Base-by-base conservation (phyloP, 2,888 invertebrate species). In the Nemotelus nigrinus region DNA sequence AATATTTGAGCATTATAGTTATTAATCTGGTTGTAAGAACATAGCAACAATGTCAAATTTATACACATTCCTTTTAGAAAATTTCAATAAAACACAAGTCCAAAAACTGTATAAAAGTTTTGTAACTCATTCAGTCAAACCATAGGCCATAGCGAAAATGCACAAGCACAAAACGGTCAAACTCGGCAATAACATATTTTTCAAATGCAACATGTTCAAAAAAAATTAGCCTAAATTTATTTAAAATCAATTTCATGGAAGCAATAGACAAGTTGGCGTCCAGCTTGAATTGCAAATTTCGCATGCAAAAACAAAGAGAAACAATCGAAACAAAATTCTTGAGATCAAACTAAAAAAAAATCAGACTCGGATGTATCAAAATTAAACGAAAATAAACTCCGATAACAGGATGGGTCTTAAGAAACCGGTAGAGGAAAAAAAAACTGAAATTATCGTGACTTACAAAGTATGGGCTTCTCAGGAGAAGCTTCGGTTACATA, bases 361-460 rank as follows among this genome's bases (percentile, higher is more conserved):
- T 53, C 10, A 53, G 10, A 53, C 25, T 53, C 53, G 53, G 1
- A 7, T 1, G 53, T 39, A 41, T 3, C 6, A 2, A 64, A 64
- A 64, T 1, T 43, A 64, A 68, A 53, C 53, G 45, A 77, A 58
- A 67, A 45, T 47, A 47, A 53, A 71, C 50, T 63, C 53, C 70
- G 71, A 58, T 39, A 63, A n/a, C 60, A 77, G 60, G 7, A 50
- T 50, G 50, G 50, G 39, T 58, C 58, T 8, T 77, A n/a, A 39
- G 63, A 45, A 72, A 72, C 44, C 43, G 47, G 50, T 68, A 70
- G 67, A 44, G 10, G 57, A 63, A 63, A 63, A n/a, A 7, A 25
- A 72, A 72, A 72, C 71, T 67, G 76, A 65, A 78, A 78, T 71
- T 65, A 47, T 72, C 72, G 57, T 10, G 63, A 72, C 70, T 67